phyloP scores from a whole-genome alignment of 2,797 vertebrate species.

The Aplochiton taeniatus region DNA sequence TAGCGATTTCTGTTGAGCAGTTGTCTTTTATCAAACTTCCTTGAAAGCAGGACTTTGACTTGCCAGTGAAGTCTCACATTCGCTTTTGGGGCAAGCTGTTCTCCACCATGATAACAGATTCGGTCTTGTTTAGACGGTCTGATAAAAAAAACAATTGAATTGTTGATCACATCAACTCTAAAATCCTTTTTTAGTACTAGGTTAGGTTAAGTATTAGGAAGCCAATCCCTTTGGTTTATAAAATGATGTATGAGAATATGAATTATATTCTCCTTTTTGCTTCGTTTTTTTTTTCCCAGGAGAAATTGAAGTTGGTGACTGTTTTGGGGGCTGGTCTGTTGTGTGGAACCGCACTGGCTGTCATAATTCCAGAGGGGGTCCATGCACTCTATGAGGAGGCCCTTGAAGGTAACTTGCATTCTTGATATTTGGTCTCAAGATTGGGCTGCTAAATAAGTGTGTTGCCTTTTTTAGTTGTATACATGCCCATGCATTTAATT shows the following conservation, averaged over 20 bases:
- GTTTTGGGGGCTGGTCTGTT: slow-evolving; percentile 95
- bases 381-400: slow-evolving; percentile 97
- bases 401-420: slow-evolving; percentile 82
- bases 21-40: too few relatives aligned
- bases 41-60: too few relatives aligned
- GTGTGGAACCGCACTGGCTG: slow-evolving; percentile 95
- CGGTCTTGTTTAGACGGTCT: neutral
- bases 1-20: too few relatives aligned
- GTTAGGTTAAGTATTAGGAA: neutral
- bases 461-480: too few relatives aligned
- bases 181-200: too few relatives aligned
- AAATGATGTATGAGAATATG: neutral
- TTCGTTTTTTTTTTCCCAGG: slow-evolving; percentile 71
- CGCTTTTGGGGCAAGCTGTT: too few relatives aligned
- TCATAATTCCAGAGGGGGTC: slow-evolving; percentile 97
- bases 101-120: too few relatives aligned
- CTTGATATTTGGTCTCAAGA: neutral
- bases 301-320: slow-evolving; percentile 93
- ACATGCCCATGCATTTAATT: too few relatives aligned
- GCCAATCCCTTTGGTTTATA: neutral
- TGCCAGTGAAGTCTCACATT: too few relatives aligned
- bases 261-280: slow-evolving; percentile 22
- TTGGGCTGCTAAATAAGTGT: neutral
- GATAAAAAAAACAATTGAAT: too few relatives aligned
- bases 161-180: too few relatives aligned